Conservation (phyloP, 2,113 vertebrate species). For the Amia ocellicauda region DNA sequence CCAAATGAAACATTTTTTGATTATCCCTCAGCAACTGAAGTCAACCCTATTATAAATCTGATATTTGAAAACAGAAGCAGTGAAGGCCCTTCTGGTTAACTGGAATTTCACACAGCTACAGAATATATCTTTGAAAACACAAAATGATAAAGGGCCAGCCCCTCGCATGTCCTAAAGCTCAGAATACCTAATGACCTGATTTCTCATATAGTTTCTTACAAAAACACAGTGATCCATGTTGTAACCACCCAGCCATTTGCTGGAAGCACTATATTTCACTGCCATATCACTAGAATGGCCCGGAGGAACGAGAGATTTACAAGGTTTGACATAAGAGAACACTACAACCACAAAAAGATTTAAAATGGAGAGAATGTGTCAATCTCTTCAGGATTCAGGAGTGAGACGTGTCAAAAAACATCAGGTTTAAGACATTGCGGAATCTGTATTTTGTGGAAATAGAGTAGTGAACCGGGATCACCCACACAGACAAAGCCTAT, state of each 20-base stretch:
- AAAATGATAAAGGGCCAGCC: constrained; percentile 41
- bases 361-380: constrained; percentile 21
- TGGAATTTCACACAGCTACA: constrained; percentile 18
- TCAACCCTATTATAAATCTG: neutral
- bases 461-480: too few species aligned
- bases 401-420: constrained; percentile 32
- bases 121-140: constrained; percentile 29
- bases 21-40: neutral
- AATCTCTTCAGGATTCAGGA: constrained; percentile 22
- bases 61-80: neutral
- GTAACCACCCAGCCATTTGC: constrained; percentile 19
- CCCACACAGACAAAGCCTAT: too few species aligned
- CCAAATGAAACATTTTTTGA: too few species aligned
- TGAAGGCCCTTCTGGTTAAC: constrained; percentile 15
- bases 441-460: neutral
- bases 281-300: constrained; percentile 23
- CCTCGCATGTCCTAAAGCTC: constrained; percentile 39
- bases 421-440: constrained; percentile 15
- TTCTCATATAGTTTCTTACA: constrained; percentile 31
- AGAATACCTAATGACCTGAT: constrained; percentile 48
- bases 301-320: neutral
- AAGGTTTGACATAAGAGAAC: constrained; percentile 7
- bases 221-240: constrained; percentile 48
- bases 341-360: constrained; percentile 14
- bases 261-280: constrained; percentile 8